Evolutionary conservation across 2,113 vertebrate species (phyloP).

Genomic region (Emberiza fucata): DNA sequence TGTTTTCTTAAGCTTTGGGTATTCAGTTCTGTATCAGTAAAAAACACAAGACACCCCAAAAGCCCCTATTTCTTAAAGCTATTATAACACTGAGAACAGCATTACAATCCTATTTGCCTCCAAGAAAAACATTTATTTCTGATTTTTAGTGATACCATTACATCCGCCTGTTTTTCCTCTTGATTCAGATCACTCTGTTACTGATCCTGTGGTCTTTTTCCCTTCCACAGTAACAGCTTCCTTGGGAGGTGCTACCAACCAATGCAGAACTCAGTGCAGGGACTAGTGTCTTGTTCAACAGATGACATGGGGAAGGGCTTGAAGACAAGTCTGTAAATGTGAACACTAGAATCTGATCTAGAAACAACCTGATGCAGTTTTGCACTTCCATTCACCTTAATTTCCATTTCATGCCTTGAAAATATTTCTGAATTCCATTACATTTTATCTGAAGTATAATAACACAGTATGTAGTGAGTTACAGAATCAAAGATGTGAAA

Average conservation of each 20-base stretch:
- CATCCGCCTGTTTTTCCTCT: neutral
- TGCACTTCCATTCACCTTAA: neutral
- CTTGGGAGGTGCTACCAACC: neutral
- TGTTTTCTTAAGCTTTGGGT: neutral
- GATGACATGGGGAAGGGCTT: accelerated
- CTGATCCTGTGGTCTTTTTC: neutral
- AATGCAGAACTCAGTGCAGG: neutral
- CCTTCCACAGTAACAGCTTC: neutral
- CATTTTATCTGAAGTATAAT: neutral
- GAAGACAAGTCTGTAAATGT: neutral
- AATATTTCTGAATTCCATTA: neutral
- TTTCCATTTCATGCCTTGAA: neutral
- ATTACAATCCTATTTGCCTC: neutral
- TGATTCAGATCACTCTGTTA: neutral
- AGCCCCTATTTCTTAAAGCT: neutral
- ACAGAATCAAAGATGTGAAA: neutral
- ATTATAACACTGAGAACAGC: neutral
- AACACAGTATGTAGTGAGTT: neutral
- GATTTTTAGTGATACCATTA: neutral
- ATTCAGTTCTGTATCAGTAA: neutral
- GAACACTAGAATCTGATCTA: neutral
- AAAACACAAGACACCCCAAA: accelerated
- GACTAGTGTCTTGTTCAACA: neutral
- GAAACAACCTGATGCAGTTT: neutral
- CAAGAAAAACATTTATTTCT: neutral